A percentile compares a stretch with the other conserved stretches of the same genome.
Conservation (phyloP, 2,113 vertebrate species). For the Scomber scombrus region DNA sequence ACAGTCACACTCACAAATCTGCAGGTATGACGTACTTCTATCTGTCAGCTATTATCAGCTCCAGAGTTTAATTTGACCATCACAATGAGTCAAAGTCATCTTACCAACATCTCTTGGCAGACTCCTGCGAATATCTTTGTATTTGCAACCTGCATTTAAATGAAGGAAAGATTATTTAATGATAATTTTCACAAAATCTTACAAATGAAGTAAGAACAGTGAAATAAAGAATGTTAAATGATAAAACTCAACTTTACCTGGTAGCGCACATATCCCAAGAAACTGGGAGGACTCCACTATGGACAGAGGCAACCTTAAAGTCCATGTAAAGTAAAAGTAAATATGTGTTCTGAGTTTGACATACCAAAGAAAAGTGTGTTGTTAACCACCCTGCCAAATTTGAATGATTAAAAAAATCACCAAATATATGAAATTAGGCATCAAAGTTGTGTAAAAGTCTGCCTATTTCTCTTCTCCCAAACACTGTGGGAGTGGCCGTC, state of each 20-base stretch:
- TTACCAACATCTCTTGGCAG: constrained; percentile 91
- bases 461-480: too few species aligned
- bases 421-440: too few species aligned
- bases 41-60: too few species aligned
- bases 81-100: neutral
- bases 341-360: too few species aligned
- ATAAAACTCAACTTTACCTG: constrained; percentile 80
- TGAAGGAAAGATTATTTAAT: neutral
- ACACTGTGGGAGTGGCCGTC: too few species aligned
- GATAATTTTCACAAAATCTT: neutral
- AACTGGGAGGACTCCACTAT: constrained; percentile 84
- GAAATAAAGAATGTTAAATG: neutral
- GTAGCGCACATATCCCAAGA: constrained; percentile 91
- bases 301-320: constrained; percentile 87
- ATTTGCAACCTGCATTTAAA: constrained; percentile 88
- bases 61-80: neutral
- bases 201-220: neutral
- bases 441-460: too few species aligned
- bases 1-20: neutral
- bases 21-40: neutral
- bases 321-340: too few species aligned
- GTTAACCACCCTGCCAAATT: too few species aligned
- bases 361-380: too few species aligned
- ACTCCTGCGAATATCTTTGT: constrained; percentile 91
- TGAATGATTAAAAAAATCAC: too few species aligned